phyloP scores from a whole-genome alignment of 1,140 invertebrate genomes.

The Brachionus plicatilis region DNA sequence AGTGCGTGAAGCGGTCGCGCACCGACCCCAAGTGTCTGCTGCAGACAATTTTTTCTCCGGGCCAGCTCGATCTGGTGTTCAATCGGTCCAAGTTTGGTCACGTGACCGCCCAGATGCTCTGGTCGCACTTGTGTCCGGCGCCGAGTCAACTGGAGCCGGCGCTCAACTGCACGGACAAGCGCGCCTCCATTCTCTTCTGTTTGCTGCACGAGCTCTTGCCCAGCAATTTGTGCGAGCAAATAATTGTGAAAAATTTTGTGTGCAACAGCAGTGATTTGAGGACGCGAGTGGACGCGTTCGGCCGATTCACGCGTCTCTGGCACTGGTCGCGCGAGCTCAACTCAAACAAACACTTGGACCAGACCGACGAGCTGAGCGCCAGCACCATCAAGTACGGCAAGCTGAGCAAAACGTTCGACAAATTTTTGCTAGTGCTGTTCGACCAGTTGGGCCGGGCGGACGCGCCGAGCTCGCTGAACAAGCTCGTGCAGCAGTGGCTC shows the following conservation, averaged over 20 bases:
- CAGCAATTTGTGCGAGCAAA: slow-evolving; percentile 21
- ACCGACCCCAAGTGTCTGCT: not conserved
- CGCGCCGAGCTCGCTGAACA: slow-evolving; percentile 62
- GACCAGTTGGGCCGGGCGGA: not conserved
- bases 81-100: not conserved
- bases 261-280: not conserved
- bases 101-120: slow-evolving; percentile 8
- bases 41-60: not conserved
- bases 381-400: not conserved
- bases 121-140: not conserved
- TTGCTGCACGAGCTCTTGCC: slow-evolving; percentile 24
- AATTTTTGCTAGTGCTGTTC: not conserved
- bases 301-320: slow-evolving; percentile 72
- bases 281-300: slow-evolving; percentile 66
- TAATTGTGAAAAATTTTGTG: slow-evolving; percentile 24
- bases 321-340: slow-evolving; percentile 67
- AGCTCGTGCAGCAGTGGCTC: slow-evolving; percentile 68
- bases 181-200: slow-evolving; percentile 2
- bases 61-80: not conserved
- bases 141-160: not conserved
- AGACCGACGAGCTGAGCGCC: not conserved
- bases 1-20: not conserved
- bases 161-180: not conserved
- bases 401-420: slow-evolving; percentile 40
- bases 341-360: slow-evolving; percentile 51